These are phyloP conservation scores for Melipona beecheii DNA, from an alignment of 2,888 invertebrate species.

Conservation along the genomic window DNA sequence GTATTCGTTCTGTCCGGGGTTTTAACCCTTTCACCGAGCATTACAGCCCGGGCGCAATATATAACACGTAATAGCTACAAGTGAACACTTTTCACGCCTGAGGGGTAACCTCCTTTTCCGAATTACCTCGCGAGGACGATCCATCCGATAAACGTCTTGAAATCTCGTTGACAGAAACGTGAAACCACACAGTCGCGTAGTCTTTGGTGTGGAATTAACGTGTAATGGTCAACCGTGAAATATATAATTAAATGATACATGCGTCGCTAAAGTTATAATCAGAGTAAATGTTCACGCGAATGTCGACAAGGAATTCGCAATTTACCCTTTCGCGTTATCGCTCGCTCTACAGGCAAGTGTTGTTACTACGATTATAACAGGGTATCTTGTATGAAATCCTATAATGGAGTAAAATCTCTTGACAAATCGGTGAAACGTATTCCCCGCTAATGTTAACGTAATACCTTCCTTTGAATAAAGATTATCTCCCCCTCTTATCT, in stretches of 20 bases:
- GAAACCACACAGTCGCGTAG: not conserved
- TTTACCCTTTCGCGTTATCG: not conserved
- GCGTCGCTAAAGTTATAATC: no score
- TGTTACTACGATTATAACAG: no score
- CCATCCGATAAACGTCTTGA: not conserved
- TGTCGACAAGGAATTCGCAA: not conserved
- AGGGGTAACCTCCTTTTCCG: slow-evolving; percentile 4
- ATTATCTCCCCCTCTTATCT: not conserved
- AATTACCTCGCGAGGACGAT: not conserved
- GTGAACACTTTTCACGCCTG: slow-evolving; percentile 34
- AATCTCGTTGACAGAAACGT: slow-evolving; percentile 1
- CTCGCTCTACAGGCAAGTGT: not conserved
- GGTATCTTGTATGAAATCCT: not conserved
- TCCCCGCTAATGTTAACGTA: not conserved
- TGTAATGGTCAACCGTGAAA: no score
- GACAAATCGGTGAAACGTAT: not conserved
- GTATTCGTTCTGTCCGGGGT: slow-evolving; percentile 41
- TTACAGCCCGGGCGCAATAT: slow-evolving; percentile 23
- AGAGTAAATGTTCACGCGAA: no score
- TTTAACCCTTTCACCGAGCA: slow-evolving; percentile 53
- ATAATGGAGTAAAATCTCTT: not conserved
- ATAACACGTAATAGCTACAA: slow-evolving; percentile 37
- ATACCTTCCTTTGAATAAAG: slow-evolving; percentile 1
- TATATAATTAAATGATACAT: no score
- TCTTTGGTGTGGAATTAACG: no score